Evolutionary conservation across 2,113 vertebrate genomes (phyloP).

Genomic region (Hydrolagus affinis): DNA sequence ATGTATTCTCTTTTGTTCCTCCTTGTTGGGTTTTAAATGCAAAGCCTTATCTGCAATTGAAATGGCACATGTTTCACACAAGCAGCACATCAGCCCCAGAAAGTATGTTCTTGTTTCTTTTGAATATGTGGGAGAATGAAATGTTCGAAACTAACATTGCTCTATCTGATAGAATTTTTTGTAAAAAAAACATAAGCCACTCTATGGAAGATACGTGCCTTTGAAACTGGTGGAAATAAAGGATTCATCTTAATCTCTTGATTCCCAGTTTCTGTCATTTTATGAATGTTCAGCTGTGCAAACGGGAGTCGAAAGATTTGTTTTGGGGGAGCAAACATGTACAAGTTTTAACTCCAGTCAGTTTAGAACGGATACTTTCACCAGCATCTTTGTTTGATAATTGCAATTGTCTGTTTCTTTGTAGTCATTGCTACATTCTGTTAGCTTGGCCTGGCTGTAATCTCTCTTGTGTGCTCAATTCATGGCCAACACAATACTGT

Average conservation of each 20-base stretch:
- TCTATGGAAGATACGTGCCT: not conserved
- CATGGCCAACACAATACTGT: not conserved
- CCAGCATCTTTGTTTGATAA: not conserved
- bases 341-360: not conserved
- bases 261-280: not conserved
- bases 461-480: not conserved
- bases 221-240: conserved; percentile 8
- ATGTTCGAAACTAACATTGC: not conserved
- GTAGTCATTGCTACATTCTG: not conserved
- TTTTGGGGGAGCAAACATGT: not conserved
- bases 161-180: not conserved
- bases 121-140: too few relatives aligned
- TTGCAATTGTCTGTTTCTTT: not conserved
- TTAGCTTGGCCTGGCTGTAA: not conserved
- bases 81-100: too few relatives aligned
- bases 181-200: not conserved
- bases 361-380: not conserved
- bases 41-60: too few relatives aligned
- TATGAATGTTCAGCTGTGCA: not conserved
- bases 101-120: too few relatives aligned
- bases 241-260: not conserved
- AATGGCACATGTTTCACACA: too few relatives aligned
- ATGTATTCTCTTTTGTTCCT: too few relatives aligned
- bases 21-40: not conserved
- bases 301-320: not conserved